Evolutionary conservation across 2,797 vertebrate genomes (phyloP).

Genomic region (Melanotaenia trifasciata): DNA sequence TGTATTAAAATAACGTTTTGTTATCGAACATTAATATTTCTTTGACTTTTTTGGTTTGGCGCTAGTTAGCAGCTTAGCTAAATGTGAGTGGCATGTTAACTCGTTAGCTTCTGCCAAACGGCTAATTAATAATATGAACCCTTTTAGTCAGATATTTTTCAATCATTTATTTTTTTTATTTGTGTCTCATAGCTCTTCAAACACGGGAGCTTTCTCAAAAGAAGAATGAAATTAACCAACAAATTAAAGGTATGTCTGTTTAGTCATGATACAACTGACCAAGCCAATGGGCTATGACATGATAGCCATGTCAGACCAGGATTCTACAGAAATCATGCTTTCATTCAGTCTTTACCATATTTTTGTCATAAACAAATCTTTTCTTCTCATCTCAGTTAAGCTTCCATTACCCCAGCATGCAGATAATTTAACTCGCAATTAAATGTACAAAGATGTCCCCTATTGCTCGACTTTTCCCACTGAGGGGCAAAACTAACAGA

Average conservation of each 20-base stretch:
- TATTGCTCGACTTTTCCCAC: not conserved
- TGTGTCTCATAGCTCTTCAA: constrained; percentile 68
- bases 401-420: not conserved
- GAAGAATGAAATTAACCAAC: constrained; percentile 72
- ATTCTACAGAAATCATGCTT: no score
- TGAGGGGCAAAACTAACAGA: not conserved
- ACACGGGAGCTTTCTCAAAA: constrained; percentile 70
- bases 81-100: not conserved
- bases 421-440: not conserved
- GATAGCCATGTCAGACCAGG: not conserved
- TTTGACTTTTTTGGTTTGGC: not conserved
- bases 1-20: not conserved
- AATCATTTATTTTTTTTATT: not conserved
- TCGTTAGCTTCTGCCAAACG: not conserved
- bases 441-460: not conserved
- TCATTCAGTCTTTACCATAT: no score
- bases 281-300: not conserved
- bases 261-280: not conserved
- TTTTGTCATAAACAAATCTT: no score
- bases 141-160: not conserved
- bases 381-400: not conserved
- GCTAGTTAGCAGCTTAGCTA: constrained; percentile 4
- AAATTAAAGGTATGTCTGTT: constrained; percentile 67
- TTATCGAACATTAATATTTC: no score
- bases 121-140: not conserved